phyloP scores from a whole-genome alignment of 2,113 vertebrate genomes.

The Chaetura pelagica region DNA sequence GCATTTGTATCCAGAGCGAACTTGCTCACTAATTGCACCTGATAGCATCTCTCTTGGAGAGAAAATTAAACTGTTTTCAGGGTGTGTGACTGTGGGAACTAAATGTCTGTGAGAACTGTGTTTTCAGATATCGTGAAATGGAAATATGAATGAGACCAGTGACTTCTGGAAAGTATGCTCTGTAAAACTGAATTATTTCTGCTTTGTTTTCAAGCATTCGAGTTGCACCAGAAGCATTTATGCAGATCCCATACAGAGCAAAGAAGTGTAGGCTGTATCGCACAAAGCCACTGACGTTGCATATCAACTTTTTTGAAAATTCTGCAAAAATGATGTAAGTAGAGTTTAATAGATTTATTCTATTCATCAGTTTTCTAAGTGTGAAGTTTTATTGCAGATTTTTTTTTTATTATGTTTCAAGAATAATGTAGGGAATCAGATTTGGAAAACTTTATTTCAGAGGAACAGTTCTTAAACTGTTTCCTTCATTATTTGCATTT shows the following conservation, averaged over 20 bases:
- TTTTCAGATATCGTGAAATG: background rate
- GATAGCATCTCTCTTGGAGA: background rate
- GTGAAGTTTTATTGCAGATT: background rate
- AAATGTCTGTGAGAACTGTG: background rate
- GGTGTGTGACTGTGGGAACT: background rate
- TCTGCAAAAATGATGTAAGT: constrained; percentile 84
- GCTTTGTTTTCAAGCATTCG: constrained; percentile 77
- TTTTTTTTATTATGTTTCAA: background rate
- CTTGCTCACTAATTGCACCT: background rate
- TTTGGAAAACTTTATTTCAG: background rate
- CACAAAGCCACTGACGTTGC: constrained; percentile 82
- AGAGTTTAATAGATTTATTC: background rate
- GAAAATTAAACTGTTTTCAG: background rate
- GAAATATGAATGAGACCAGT: background rate
- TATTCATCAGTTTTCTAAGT: fast-evolving
- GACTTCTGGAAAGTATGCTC: background rate
- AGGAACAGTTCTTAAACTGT: background rate
- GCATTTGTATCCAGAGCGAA: fast-evolving
- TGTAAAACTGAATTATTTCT: background rate
- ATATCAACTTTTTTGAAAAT: constrained; percentile 75
- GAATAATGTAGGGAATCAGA: background rate
- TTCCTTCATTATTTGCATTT: background rate
- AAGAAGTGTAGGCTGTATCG: constrained; percentile 84
- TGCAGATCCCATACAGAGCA: constrained; percentile 85
- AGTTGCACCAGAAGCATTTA: constrained; percentile 76